Base-by-base conservation (phyloP, 2,888 invertebrate species). In the Crematogaster levior region DNA sequence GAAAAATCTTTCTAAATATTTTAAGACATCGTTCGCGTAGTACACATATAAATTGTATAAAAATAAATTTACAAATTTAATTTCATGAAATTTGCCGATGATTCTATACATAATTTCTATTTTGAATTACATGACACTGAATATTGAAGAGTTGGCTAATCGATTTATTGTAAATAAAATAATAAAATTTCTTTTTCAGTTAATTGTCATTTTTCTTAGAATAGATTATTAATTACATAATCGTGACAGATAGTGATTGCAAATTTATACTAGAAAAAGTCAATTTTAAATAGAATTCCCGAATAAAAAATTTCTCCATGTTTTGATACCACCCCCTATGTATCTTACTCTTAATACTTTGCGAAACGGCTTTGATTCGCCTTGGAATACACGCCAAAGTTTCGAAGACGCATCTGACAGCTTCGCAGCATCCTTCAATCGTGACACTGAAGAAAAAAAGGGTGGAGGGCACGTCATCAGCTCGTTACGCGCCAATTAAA, bases 401-500 rank as follows among this genome's bases (percentile, higher is more conserved):
- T 80, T 74, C 80, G 65, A 84, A 84, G 79, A 86, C 37, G 80
- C 63, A 81, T 81, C 37, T 40, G 72, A 58, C 60, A 48, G 24
- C 40, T 53, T 27, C 24, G 77, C 82, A 81, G 84, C 73, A 51
- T 46, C 34, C 56, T 53, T 60, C 58, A n/a, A n/a, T n/a, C n/a
- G n/a, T n/a, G n/a, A n/a, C n/a, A n/a, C n/a, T n/a, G 51, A 74
- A 24, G 51, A 30, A 46, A 51, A 56, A 40, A 73, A 53, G 58
- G 60, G 53, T 58, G 82, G 75, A 60, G 65, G 63, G 81, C 81
- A 51, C 61, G 73, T 85, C 89, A 88, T 82, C 89, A 85, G 86
- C 86, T 88, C 88, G 91, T 91, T 90, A 89, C 89, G 91, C 91
- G 90, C 89, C 93, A 93, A 93, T 93, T 93, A 93, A 93, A 93